Evolutionary conservation across 2,113 vertebrate species (phyloP), one percentile per base, ranked within the genome.

Genomic region (Seriola quinqueradiata): DNA sequence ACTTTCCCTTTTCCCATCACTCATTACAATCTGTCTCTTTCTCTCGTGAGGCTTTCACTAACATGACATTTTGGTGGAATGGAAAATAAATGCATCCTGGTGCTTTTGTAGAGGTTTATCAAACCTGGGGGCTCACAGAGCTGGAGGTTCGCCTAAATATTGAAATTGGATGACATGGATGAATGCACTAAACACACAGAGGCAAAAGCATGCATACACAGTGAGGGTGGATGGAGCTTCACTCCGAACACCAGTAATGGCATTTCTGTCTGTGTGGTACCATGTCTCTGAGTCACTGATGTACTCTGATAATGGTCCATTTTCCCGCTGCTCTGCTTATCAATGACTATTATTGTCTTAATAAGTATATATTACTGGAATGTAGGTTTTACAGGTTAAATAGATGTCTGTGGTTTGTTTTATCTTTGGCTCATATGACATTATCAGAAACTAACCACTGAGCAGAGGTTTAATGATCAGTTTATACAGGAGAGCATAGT

Each of bases 121-220:
- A 88, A 69, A 83, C 84, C 75, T 70, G 17, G n/a, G 55, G 58
- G 78, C 76, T 52, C 14, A 28, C 57, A 50, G 79, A 69, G 83
- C n/a, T 40, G 21, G 38, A 32, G 61, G 78, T 79, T 76, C 21
- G 13, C 72, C 58, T 68, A 59, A 69, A 88, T 81, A 72, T 75
- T 82, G 84, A 83, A 77, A 79, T 52, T 77, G 85, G 67, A 87
- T 80, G 78, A 78, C 68, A 70, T 40, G 82, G 80, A 86, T 54
- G 84, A 82, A 73, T 64, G 81, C 77, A 54, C 68, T 21, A 1
- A 69, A 80, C 58, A 84, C 64, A 81, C 52, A 87, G 65, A 46
- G 4, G 54, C 72, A 58, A 67, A 59, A 55, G 52, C 75, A 67
- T 66, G 61, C 65, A 63, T 17, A 65, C 48, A 55, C 74, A 66